Evolutionary conservation across 2,888 invertebrate species (phyloP), one percentile per base, ranked within the genome.

Genomic region (Cenopis cana): DNA sequence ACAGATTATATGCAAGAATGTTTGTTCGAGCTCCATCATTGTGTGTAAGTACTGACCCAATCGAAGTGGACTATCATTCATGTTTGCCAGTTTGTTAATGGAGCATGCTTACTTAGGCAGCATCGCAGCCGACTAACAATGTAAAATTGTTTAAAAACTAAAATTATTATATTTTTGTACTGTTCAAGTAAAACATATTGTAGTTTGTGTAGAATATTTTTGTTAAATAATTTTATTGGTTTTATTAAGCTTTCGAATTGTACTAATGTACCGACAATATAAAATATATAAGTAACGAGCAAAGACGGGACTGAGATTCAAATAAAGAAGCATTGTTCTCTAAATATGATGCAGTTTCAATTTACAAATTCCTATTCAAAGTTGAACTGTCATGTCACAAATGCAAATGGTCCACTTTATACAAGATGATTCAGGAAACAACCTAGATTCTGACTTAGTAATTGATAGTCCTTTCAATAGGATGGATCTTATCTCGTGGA

Each of bases 141-240:
- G 85, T 88, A 85, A 85, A 87, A 84, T 85, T 87, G 83, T 88
- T 89, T 88, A 76, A 82, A 84, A 84, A 80, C 83, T 41, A 80
- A 76, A 79, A 80, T 79, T 84, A 85, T 85, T 85, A 86, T 91
- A 92, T 92, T 92, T 91, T 93, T 92, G 83, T 93, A 91, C 85
- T 83, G 78, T 85, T 80, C 80, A 78, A 82, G 81, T 78, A 77
- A 79, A 85, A 85, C 78, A 75, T 78, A 77, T 75, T 82, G 83
- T 78, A 75, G 77, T 82, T 84, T 84, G 81, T 85, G 82, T 82
- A 83, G 82, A 82, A 81, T 82, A 81, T 81, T 83, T 85, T 83
- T 85, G 83, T 86, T 85, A 76, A 80, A 79, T 80, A 83, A 77
- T 79, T 77, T 75, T 81, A 81, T 79, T 80, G 77, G 82, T 84